Base-by-base conservation (phyloP, 2,888 invertebrate species). In the Danaus chrysippus region DNA sequence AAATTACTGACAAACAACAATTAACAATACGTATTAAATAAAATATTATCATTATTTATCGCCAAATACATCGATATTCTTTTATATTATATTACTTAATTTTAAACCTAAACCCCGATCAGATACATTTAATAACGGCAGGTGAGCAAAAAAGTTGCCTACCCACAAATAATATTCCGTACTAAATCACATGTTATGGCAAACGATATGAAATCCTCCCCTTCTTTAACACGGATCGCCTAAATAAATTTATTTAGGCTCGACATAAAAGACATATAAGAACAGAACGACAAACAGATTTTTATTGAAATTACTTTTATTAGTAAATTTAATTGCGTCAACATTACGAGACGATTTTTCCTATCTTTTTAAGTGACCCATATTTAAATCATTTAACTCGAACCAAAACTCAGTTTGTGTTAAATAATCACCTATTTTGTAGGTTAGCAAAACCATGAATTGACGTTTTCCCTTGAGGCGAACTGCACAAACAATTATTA, bases 201-300 rank as follows among this genome's bases (percentile, higher is more conserved):
- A 17, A 17, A 49, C 49, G n/a, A 17, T 17, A 49, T 49, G 49
- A 49, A 49, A 49, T 49, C 10, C n/a, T 49, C 17, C 17, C 49
- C 49, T 49, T n/a, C 46, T 49, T 56, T 42, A 13, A 46, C 57
- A 23, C 15, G 41, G 41, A 17, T 6, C 23, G 46, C 49, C 46
- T 57, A 57, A 49, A 57, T 49, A 41, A 41, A 46, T 57, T 49
- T 57, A 49, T 57, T 57, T 57, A 57, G 57, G 57, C 34, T 11
- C 57, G 49, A 15, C 17, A 49, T 49, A 49, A 49, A 17, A 17
- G 49, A 17, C 17, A 49, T 49, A 49, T 3, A 17, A 49, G 17
- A 11, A 49, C 15, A 49, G 17, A 17, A 49, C 1, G 10, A 49
- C 10, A 17, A 17, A 17, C 17, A 17, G 17, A 11, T 17, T 49